Conservation (phyloP, 2,113 vertebrate genomes). For the Ophiodon elongatus region DNA sequence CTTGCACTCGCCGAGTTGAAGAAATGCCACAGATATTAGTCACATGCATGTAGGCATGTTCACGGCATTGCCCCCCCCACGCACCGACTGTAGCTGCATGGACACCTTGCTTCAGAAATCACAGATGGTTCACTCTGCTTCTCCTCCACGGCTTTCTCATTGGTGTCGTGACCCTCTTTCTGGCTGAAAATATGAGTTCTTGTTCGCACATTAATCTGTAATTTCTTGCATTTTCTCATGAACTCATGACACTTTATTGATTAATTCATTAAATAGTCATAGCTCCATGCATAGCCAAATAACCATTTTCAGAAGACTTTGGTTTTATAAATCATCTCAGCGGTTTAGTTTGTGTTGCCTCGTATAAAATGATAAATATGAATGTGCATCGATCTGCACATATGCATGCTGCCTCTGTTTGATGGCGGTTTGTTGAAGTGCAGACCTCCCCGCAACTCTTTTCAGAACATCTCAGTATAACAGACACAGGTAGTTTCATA, state of each 20-base stretch:
- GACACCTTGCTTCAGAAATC: conserved; percentile 56
- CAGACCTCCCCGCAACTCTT: conserved; percentile 7
- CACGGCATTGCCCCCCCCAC: conserved; percentile 44
- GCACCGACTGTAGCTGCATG: conserved; percentile 47
- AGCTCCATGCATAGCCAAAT: conserved; percentile 3
- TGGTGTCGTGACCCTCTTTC: conserved; percentile 57
- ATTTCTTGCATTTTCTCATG: conserved; percentile 40
- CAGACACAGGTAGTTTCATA: conserved; percentile 54
- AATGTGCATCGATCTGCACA: conserved; percentile 9
- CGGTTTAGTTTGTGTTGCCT: not conserved
- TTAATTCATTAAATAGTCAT: conserved; percentile 33
- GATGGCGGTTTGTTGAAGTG: conserved; percentile 20
- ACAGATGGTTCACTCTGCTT: conserved; percentile 76
- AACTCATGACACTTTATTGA: conserved; percentile 37
- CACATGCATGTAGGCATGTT: conserved; percentile 57
- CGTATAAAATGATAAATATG: conserved; percentile 19
- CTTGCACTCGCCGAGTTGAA: conserved; percentile 25
- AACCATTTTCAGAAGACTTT: conserved; percentile 8
- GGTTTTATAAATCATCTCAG: conserved; percentile 14
- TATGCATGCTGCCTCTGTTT: conserved; percentile 12
- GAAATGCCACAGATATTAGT: conserved; percentile 62
- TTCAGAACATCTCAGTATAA: conserved; percentile 18
- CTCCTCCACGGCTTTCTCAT: conserved; percentile 64
- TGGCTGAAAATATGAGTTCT: conserved; percentile 51
- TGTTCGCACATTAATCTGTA: conserved; percentile 48